Evolutionary conservation across 2,797 vertebrate genomes (phyloP), one percentile per base, ranked within the genome.

Genomic region (Typhlichthys eigenmanni): DNA sequence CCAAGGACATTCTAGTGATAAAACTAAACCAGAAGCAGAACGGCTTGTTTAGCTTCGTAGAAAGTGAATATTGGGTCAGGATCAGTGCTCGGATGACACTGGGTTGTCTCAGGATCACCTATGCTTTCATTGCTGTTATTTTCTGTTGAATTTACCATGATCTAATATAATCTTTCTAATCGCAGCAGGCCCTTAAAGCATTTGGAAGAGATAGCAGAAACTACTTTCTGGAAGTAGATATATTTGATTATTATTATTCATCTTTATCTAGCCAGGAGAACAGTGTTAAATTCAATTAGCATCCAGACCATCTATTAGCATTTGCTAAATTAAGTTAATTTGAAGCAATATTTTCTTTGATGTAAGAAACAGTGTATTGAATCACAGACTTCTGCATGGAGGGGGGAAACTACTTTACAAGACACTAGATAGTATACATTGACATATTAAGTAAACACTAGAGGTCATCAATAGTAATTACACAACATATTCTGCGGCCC

Each of bases 1-100:
- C 79, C 84, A 88, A 84, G 80, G 85, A 87, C 78, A 81, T 82
- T 81, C 55, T 17, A 66, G 75, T 73, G 72, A 86, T 87, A 78
- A 85, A 85, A 87, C 48, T 43, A 64, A 74, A 81, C 62, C 64
- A 43, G 66, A 57, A n/a, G 60, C 5, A 49, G 70, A 79, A 76
- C 60, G 53, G 46, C 55, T 79, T 29, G 46, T 54, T 58, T 43
- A 38, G 72, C 65, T 71, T 77, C 24, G 63, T 71, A 70, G 64
- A 62, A 70, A 55, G 59, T 0, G 6, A 34, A 9, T 11, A 47
- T 60, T 74, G 58, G 69, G 1, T 10, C 48, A 43, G 14, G 56
- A 63, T 62, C 67, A 69, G 58, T 70, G 56, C 53, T 13, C 5
- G 14, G 53, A 62, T 69, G 66, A 75, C 60, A 38, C 8, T 38